Evolutionary conservation across 2,113 vertebrate species (phyloP).

Genomic region (Gasterosteus aculeatus): DNA sequence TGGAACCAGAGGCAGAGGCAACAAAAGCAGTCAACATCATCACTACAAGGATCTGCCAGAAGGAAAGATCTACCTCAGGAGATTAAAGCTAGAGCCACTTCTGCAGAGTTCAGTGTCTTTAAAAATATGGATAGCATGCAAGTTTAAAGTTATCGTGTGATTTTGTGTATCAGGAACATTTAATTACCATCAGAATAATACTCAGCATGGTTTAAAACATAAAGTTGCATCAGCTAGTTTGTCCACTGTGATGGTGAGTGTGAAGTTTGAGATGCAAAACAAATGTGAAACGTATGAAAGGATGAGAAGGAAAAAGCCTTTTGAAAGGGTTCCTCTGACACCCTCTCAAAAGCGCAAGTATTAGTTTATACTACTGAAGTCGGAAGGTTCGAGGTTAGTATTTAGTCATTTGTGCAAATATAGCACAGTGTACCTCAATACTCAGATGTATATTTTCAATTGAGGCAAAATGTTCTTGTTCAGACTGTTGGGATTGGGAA

Average conservation of each 20-base stretch:
- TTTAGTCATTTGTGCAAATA: conserved; percentile 41
- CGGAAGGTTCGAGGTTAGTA: conserved; percentile 51
- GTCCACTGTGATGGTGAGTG: background rate
- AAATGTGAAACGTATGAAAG: background rate
- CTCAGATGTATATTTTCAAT: conserved; percentile 79
- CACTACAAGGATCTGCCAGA: background rate
- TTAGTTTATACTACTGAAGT: background rate
- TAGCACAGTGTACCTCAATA: conserved; percentile 79
- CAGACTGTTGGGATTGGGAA: conserved; percentile 75
- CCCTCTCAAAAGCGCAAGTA: too few species aligned
- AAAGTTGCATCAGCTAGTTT: background rate
- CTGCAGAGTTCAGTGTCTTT: conserved; percentile 8
- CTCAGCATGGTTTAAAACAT: background rate
- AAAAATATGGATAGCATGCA: background rate
- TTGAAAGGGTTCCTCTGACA: background rate
- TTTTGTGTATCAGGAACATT: conserved; percentile 4
- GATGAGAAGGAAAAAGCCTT: background rate
- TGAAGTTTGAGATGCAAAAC: background rate
- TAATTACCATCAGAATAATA: conserved; percentile 4
- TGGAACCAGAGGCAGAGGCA: conserved; percentile 19
- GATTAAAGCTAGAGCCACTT: conserved; percentile 17
- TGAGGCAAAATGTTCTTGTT: conserved; percentile 76
- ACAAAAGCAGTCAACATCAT: conserved; percentile 14
- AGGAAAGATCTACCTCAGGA: conserved; percentile 6
- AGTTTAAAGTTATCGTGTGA: background rate